Base-by-base conservation (phyloP, 2,797 vertebrate species). In the Anguilla anguilla region DNA sequence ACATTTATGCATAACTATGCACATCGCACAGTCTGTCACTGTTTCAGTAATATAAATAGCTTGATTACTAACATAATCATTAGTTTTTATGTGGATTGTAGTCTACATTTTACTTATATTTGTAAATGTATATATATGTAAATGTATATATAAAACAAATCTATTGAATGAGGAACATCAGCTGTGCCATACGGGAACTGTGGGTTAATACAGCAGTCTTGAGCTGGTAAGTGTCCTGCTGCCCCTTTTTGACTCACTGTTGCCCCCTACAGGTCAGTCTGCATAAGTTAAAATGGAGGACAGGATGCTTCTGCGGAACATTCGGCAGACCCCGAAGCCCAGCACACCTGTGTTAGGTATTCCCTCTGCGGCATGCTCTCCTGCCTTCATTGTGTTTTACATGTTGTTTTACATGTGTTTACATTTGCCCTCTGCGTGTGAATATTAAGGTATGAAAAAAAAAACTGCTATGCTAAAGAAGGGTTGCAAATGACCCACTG, bases 341-440 rank as follows among this genome's bases (percentile, higher is more conserved):
- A 91, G 89, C 86, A 85, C 90, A 57, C 91, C 92, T 46, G 88
- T 84, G 67, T 87, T 92, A 88, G 89, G 93, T 93, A 91, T 9
- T 84, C 22, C 43, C 31, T 46, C 59, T 35, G 39, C 3, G 22
- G 86, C 51, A 9, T 9, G 25, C 51, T 25, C 61, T 2, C 2
- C 39, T 51, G 6, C 6, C 11, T 25, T 22, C 39, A 39, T 53
- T 51, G 13, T 43, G 2, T 57, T 25, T 77, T 67, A 53, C 25
- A 51, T n/a, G n/a, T 72, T 28, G 9, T 51, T 83, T 67, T 25
- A 59, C 57, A 59, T 59, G n/a, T 25, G 25, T 69, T 28, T 72
- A 5, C n/a, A 31, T 72, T 35, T 72, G 4, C 17, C 19, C 74
- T 79, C 17, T 84, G 43, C 25, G n/a, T 55, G 61, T 39, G 7